Evolutionary conservation across 1,140 invertebrate species (phyloP), one percentile per base, ranked within the genome.

Genomic region (Drosophila athabasca): DNA sequence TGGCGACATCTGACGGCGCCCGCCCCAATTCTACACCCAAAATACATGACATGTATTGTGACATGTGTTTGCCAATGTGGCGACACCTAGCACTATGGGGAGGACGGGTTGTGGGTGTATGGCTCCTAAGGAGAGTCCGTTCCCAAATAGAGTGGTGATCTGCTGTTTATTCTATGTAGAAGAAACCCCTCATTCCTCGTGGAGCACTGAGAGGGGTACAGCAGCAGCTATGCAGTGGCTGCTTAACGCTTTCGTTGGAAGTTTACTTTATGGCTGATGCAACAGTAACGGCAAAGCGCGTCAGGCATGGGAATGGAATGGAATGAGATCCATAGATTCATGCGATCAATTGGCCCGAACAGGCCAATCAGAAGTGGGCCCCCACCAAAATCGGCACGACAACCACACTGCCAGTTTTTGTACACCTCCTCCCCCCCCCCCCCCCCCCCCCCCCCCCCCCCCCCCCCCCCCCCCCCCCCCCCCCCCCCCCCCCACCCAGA

Each of bases 261-360:
- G 19, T 22, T 68, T 68, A 50, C 51, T 58, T 68, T 68, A 59
- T 58, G 71, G 78, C 76, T 80, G 78, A 80, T 80, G 78, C 78
- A 80, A 80, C 68, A 19, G 11, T 55, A 79, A 59, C 52, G 71
- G 48, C 26, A 46, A 71, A 15, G 22, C 57, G 15, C 79, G 76
- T 80, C 78, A 80, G 70, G 44, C 52, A 51, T 13, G 19, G 29
- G 22, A 35, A 44, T 62, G 45, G 58, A 44, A 55, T 74, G 57
- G 60, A 29, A 54, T 11, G 39, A 48, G 59, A 66, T 75, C 66
- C 64, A 58, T 68, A 68, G 62, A 75, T 66, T 67, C 72, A 75
- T 66, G 60, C 71, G 61, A 46, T 75, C 54, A 67, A 75, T 75
- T 75, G 71, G 50, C 62, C 71, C 17, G 31, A 17, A 31, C 64